phyloP scores from a whole-genome alignment of 1,140 invertebrate genomes.

The Lepidurus couesii region DNA sequence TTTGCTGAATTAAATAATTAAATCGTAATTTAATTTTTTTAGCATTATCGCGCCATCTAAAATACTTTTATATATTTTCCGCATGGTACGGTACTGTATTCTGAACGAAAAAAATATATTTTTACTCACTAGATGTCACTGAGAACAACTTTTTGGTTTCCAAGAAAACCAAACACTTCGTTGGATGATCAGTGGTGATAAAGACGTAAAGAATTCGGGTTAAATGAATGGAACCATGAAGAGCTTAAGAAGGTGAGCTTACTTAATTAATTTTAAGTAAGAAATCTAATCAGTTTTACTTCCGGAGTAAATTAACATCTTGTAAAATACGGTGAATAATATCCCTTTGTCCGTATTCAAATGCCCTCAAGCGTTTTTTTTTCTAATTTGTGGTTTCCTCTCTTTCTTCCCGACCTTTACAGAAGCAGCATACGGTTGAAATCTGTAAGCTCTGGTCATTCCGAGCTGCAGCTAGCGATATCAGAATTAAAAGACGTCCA shows the following conservation, averaged over 20 bases:
- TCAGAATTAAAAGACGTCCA: conserved; percentile 51
- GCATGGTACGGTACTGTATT: too few species aligned
- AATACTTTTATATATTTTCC: too few species aligned
- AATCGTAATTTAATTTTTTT: too few species aligned
- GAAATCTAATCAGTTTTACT: not conserved
- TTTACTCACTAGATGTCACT: too few species aligned
- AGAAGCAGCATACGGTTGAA: conserved; percentile 53
- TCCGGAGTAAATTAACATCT: too few species aligned
- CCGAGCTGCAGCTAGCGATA: conserved; percentile 51
- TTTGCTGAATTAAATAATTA: too few species aligned
- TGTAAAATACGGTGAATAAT: not conserved
- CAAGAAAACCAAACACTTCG: too few species aligned
- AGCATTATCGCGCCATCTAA: too few species aligned
- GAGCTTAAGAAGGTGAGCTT: not conserved
- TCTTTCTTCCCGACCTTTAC: conserved; percentile 36
- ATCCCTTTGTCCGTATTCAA: not conserved
- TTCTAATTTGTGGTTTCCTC: not conserved
- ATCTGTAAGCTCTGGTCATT: conserved; percentile 49
- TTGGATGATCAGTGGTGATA: too few species aligned
- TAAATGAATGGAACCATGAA: conserved; percentile 16
- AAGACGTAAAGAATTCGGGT: not conserved
- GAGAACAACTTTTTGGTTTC: too few species aligned
- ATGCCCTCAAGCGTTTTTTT: not conserved
- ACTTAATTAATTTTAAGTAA: not conserved
- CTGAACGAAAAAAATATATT: too few species aligned